Percentiles rank a stretch among this genome's conserved stretches.
phyloP scores from a whole-genome alignment of 2,113 vertebrate species.

The Bettongia penicillata region DNA sequence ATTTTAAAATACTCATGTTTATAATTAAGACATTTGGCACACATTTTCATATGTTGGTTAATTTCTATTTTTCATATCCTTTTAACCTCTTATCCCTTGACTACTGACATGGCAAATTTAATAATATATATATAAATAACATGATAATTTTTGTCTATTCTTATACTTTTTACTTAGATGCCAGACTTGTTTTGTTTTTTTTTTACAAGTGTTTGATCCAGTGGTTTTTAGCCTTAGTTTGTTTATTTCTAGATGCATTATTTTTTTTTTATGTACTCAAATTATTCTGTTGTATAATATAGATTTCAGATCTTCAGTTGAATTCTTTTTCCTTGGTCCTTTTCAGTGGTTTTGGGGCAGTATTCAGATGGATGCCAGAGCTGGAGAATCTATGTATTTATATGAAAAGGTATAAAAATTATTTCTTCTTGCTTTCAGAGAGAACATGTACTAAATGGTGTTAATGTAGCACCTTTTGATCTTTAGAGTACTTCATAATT shows the following conservation, averaged over 20 bases:
- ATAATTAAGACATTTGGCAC: background rate
- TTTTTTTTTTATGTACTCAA: background rate
- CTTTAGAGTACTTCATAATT: conserved; percentile 18
- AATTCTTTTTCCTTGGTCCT: conserved; percentile 53
- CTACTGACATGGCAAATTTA: background rate
- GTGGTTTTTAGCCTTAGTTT: background rate
- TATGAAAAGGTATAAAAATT: conserved; percentile 92
- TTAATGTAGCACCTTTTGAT: conserved; percentile 26
- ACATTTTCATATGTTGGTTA: background rate
- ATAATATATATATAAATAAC: too few species aligned
- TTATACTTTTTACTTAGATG: background rate
- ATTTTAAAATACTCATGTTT: background rate
- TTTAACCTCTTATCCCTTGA: background rate
- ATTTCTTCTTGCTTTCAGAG: background rate
- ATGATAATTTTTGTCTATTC: background rate
- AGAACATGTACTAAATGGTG: background rate
- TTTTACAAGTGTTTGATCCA: background rate
- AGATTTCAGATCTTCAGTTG: background rate
- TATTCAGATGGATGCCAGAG: conserved; percentile 99
- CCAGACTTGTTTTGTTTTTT: background rate
- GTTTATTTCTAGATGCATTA: background rate
- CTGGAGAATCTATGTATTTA: conserved; percentile 97
- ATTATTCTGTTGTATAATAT: background rate
- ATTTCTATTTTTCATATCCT: background rate
- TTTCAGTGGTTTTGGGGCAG: conserved; percentile 99